A percentile compares a stretch with the other conserved stretches of the same genome.
Conservation (phyloP, 2,797 vertebrate species). For the Odontamblyopus lacepedii region DNA sequence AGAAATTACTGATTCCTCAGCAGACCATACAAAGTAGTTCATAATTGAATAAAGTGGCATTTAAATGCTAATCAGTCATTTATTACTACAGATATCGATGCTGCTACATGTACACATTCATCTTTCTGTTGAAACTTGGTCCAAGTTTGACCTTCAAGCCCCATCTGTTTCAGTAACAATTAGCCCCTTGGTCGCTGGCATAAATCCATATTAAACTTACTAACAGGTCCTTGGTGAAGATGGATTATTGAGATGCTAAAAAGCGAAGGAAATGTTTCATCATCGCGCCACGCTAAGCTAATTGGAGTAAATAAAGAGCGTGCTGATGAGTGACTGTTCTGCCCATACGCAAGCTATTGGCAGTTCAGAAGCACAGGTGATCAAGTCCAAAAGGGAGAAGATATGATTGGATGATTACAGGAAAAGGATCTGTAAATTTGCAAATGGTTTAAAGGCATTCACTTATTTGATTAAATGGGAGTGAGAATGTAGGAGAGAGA, state of each 20-base stretch:
- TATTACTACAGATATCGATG: conserved; percentile 10
- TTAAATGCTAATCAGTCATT: conserved; percentile 12
- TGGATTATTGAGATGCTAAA: not conserved
- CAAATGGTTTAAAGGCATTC: conserved; percentile 16
- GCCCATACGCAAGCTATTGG: not conserved
- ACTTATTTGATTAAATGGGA: conserved; percentile 9
- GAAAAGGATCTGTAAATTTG: conserved; percentile 8
- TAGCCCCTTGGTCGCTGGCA: conserved; percentile 1
- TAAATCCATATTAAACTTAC: conserved; percentile 14
- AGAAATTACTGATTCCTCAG: conserved; percentile 28
- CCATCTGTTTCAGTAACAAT: conserved; percentile 9
- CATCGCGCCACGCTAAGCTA: conserved; percentile 13
- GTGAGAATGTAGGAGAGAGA: conserved; percentile 1
- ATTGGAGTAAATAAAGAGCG: conserved; percentile 15
- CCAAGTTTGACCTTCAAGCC: conserved; percentile 26
- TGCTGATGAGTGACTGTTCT: conserved; percentile 20
- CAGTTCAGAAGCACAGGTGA: conserved; percentile 12
- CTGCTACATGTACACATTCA: conserved; percentile 23
- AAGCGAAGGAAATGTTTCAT: conserved; percentile 12
- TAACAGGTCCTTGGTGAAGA: conserved; percentile 10
- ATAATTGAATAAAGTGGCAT: conserved; percentile 17
- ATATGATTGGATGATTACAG: conserved; percentile 22
- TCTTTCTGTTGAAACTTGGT: conserved; percentile 21
- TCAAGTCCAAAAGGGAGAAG: conserved; percentile 12
- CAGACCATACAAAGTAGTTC: conserved; percentile 14